A percentile compares a stretch with the other conserved stretches of the same genome.
Conservation (phyloP, 2,113 vertebrate species). For the Epinephelus cyanopodus region DNA sequence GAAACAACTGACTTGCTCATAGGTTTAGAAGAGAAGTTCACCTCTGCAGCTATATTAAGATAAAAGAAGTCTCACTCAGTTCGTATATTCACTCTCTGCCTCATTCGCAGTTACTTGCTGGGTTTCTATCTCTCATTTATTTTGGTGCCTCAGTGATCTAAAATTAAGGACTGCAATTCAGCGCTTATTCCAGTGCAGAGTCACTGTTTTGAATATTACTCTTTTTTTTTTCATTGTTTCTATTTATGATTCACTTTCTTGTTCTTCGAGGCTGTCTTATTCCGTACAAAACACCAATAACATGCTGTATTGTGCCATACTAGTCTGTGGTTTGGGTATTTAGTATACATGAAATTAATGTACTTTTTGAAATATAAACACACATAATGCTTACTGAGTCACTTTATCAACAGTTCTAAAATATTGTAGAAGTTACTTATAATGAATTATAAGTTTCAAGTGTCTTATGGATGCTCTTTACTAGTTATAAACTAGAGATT, state of each 20-base stretch:
- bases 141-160: constrained; percentile 25
- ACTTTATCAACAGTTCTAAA: no score
- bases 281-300: neutral
- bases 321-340: neutral
- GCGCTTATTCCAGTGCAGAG: neutral
- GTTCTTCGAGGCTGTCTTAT: neutral
- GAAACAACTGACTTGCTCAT: neutral
- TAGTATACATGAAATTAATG: neutral
- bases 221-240: constrained; percentile 15
- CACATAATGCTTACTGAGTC: no score
- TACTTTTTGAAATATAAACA: neutral
- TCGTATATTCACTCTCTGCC: neutral
- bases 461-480: no score
- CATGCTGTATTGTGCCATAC: neutral
- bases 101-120: neutral
- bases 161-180: constrained; percentile 34
- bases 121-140: constrained; percentile 12
- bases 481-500: no score
- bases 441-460: no score
- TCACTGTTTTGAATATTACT: constrained; percentile 1
- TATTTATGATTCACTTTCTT: constrained; percentile 17
- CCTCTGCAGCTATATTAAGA: constrained; percentile 2
- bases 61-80: constrained; percentile 6
- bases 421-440: no score
- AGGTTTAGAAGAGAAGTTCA: neutral